phyloP scores from a whole-genome alignment of 1,140 invertebrate genomes.

The Hyles euphorbiae region DNA sequence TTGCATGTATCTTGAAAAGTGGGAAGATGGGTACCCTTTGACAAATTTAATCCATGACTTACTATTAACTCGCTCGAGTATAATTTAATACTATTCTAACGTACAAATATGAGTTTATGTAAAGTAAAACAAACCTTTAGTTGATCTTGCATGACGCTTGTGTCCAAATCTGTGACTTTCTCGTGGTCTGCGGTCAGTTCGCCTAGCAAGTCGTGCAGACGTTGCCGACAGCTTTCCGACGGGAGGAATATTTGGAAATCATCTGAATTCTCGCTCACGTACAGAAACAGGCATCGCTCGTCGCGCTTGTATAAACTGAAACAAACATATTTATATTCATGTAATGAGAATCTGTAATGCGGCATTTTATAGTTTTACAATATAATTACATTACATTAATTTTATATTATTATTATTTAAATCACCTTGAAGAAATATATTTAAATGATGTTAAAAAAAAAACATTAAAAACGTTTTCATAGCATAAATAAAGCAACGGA shows the following conservation, averaged over 20 bases:
- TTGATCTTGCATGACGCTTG: slow-evolving; percentile 81
- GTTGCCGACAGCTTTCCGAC: slow-evolving; percentile 88
- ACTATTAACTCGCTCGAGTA: too few species aligned
- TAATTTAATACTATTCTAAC: background rate
- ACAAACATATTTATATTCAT: slow-evolving; percentile 18
- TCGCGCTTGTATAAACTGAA: slow-evolving; percentile 94
- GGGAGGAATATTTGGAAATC: slow-evolving; percentile 99
- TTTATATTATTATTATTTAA: too few species aligned
- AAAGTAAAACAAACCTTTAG: slow-evolving; percentile 76
- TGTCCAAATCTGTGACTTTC: slow-evolving; percentile 89
- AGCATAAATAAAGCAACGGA: too few species aligned
- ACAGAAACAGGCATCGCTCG: slow-evolving; percentile 96
- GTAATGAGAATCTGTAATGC: background rate
- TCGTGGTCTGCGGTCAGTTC: slow-evolving; percentile 92
- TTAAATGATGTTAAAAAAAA: too few species aligned
- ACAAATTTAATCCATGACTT: too few species aligned
- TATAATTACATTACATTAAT: too few species aligned
- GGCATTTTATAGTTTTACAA: too few species aligned
- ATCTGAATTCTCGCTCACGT: slow-evolving; percentile 98
- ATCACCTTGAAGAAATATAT: too few species aligned
- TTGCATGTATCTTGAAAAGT: too few species aligned
- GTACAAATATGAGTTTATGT: too few species aligned
- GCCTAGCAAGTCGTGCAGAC: slow-evolving; percentile 87
- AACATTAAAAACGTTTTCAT: too few species aligned
- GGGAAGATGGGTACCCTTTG: too few species aligned